These are phyloP conservation scores for Cinclus cinclus DNA, from an alignment of 2,113 vertebrate species.

Conservation along the genomic window DNA sequence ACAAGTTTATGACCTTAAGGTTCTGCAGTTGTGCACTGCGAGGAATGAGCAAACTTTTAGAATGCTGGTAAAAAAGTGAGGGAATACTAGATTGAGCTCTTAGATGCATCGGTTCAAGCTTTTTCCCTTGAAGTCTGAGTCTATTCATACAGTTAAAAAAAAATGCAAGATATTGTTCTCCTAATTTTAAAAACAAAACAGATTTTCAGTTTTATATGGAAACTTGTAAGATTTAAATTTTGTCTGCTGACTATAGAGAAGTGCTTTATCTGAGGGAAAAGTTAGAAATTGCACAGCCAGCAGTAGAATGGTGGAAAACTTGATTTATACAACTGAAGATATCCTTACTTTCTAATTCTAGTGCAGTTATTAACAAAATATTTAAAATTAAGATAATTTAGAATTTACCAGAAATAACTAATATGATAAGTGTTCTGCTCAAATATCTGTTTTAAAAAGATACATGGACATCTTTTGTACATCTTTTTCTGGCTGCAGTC, in stretches of 20 bases:
- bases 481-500: not conserved
- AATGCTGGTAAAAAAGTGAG: not conserved
- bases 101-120: accelerated
- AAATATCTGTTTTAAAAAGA: not conserved
- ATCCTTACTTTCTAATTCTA: not conserved
- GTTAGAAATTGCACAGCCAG: not conserved
- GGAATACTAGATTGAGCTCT: not conserved
- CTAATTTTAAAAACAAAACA: not conserved
- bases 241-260: not conserved
- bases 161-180: not conserved
- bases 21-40: not conserved
- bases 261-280: not conserved
- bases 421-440: not conserved
- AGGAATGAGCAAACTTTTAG: not conserved
- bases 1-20: not conserved
- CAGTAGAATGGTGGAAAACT: not conserved
- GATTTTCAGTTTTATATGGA: not conserved
- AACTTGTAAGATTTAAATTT: not conserved
- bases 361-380: not conserved
- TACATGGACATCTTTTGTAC: not conserved
- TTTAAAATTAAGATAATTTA: not conserved
- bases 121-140: not conserved
- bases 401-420: not conserved
- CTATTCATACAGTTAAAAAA: not conserved
- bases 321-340: not conserved